These are phyloP conservation scores for Lepidurus arcticus DNA, from an alignment of 1,140 invertebrate genomes.

Conservation along the genomic window DNA sequence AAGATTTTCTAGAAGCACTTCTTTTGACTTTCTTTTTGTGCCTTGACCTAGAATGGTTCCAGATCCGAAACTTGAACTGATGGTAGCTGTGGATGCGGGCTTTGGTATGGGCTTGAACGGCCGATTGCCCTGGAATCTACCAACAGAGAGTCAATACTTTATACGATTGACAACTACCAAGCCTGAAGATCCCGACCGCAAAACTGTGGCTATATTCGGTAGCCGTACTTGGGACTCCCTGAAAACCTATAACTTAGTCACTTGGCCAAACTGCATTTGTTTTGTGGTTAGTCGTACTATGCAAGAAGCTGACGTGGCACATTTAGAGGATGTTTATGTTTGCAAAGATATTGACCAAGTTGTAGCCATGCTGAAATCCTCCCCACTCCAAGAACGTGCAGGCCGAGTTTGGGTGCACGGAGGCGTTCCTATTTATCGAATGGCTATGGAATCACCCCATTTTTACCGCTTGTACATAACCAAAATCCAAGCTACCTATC, in stretches of 20 bases:
- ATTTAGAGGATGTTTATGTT: constrained; percentile 31
- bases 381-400: constrained; percentile 26
- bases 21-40: too few relatives aligned
- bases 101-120: constrained; percentile 32
- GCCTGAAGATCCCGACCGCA: constrained; percentile 21
- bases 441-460: constrained; percentile 32
- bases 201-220: constrained; percentile 32
- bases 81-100: constrained; percentile 30
- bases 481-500: constrained; percentile 28
- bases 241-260: constrained; percentile 20
- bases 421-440: constrained; percentile 29
- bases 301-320: constrained; percentile 23
- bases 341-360: constrained; percentile 28
- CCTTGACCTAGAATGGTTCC: not conserved
- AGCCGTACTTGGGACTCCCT: constrained; percentile 32
- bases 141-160: constrained; percentile 33
- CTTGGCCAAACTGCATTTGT: constrained; percentile 33
- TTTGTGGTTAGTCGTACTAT: constrained; percentile 31
- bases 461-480: constrained; percentile 34
- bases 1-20: too few relatives aligned
- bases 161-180: constrained; percentile 22
- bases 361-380: constrained; percentile 12
- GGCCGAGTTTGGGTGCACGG: constrained; percentile 35
- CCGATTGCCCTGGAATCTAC: constrained; percentile 32
- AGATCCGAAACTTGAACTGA: constrained; percentile 30